phyloP scores from a whole-genome alignment of 2,888 invertebrate species.

The Eubasilissa splendida region DNA sequence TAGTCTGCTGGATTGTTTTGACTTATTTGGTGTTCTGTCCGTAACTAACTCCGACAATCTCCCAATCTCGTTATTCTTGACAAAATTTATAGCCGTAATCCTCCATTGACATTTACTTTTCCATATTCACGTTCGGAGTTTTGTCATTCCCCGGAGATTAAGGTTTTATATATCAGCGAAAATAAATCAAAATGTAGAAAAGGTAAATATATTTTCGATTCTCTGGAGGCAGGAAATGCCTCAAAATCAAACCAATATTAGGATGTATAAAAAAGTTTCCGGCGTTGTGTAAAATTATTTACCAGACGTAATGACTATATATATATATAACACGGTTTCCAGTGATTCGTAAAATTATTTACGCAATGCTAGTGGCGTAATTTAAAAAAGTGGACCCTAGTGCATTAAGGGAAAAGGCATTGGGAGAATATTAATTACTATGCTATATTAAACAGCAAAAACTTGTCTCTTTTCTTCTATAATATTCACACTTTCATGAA shows the following conservation, averaged over 20 bases:
- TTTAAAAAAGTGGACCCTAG: no score
- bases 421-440: no score
- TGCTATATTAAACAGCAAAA: no score
- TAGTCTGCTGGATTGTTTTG: background rate
- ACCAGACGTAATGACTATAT: no score
- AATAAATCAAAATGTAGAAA: conserved; percentile 24
- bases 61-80: background rate
- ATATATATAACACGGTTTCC: no score
- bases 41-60: background rate
- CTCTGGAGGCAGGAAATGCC: background rate
- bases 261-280: no score
- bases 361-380: no score
- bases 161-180: conserved; percentile 17
- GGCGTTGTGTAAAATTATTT: no score
- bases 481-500: no score
- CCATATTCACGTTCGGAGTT: conserved; percentile 30
- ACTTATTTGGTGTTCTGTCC: background rate
- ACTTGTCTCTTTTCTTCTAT: no score
- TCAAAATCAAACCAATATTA: background rate
- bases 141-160: conserved; percentile 33
- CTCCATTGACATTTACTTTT: conserved; percentile 29
- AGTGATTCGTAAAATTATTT: no score
- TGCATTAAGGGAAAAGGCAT: no score
- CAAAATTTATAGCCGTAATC: conserved; percentile 32
- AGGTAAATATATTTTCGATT: conserved; percentile 8